Evolutionary conservation across 2,797 vertebrate genomes (phyloP).

Genomic region (Potorous gilbertii): DNA sequence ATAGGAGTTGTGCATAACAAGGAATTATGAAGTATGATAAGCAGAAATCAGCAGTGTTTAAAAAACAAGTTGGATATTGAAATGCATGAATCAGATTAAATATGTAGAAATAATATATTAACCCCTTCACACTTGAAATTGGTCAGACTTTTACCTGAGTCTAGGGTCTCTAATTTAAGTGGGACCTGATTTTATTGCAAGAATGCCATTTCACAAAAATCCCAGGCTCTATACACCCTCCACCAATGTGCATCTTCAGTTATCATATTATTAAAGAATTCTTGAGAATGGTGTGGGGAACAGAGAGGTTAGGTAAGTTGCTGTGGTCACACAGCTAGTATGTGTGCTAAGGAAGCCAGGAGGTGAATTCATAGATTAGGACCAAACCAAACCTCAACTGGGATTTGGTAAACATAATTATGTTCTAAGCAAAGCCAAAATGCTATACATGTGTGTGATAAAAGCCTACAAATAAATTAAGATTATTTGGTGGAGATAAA

Average conservation of each 20-base stretch:
- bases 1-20: not conserved
- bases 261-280: not conserved
- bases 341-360: not conserved
- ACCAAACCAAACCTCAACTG: not conserved
- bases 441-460: not conserved
- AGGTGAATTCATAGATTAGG: not conserved
- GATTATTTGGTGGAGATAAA: not conserved
- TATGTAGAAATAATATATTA: not conserved
- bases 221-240: not conserved
- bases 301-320: not conserved
- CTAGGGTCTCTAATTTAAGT: slow-evolving; percentile 11
- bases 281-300: not conserved
- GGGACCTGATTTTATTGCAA: not conserved
- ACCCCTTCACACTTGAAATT: not conserved
- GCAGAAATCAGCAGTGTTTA: not conserved
- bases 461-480: not conserved
- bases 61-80: not conserved
- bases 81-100: slow-evolving; percentile 17
- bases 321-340: not conserved
- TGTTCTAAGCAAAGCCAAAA: not conserved
- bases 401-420: not conserved
- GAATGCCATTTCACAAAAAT: not conserved
- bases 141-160: not conserved
- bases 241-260: not conserved
- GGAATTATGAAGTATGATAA: slow-evolving; percentile 3